Evolutionary conservation across 2,888 invertebrate species (phyloP).

Genomic region (Venusia cambrica): DNA sequence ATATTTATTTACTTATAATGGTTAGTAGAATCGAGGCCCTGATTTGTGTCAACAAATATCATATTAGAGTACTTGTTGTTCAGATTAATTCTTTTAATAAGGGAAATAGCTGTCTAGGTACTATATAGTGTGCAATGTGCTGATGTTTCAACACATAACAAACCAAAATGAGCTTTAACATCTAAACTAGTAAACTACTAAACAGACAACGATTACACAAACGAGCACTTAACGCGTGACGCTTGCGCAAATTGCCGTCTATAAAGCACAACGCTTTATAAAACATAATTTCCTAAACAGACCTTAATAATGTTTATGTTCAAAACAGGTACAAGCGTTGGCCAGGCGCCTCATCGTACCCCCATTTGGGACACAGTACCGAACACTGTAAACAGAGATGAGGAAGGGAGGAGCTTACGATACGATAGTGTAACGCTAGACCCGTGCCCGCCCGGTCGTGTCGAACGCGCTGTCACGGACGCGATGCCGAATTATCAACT

Average conservation of each 20-base stretch:
- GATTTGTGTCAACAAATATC: no score
- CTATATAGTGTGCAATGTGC: no score
- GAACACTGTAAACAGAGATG: conserved; percentile 75
- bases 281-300: conserved; percentile 38
- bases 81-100: no score
- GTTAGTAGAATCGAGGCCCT: no score
- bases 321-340: conserved; percentile 59
- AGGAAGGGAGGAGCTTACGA: conserved; percentile 58
- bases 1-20: no score
- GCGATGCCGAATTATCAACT: conserved; percentile 55
- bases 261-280: conserved; percentile 32
- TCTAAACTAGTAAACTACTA: conserved; percentile 24
- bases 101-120: no score
- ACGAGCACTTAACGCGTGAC: conserved; percentile 24
- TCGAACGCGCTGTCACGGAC: conserved; percentile 38
- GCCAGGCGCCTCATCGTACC: conserved; percentile 56
- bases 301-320: conserved; percentile 41
- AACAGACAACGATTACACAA: conserved; percentile 33
- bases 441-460: conserved; percentile 62
- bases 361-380: conserved; percentile 67
- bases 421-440: conserved; percentile 65
- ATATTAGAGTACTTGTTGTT: no score
- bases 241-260: conserved; percentile 33
- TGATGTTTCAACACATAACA: no score
- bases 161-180: conserved; percentile 3